Evolutionary conservation across 2,797 vertebrate species (phyloP).

Genomic region (Forpus xanthops): DNA sequence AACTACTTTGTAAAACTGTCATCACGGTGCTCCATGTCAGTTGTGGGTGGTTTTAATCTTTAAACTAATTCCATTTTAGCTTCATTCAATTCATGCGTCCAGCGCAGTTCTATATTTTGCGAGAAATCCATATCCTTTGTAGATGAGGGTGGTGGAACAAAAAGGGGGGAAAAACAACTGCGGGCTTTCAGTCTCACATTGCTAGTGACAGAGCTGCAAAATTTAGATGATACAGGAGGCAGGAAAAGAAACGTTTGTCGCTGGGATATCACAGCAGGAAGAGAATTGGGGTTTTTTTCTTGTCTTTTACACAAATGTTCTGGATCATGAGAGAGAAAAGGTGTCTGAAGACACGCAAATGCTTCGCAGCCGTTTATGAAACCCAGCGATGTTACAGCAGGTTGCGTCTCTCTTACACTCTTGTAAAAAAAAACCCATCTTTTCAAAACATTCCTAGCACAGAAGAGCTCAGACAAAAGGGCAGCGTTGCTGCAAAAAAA

Average conservation of each 20-base stretch:
- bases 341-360: conserved; percentile 3
- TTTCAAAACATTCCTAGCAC: conserved; percentile 23
- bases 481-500: not conserved
- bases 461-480: conserved; percentile 27
- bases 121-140: conserved; percentile 19
- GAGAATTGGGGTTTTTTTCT: not conserved
- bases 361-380: not conserved
- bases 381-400: not conserved
- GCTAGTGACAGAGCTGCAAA: not conserved
- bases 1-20: not conserved
- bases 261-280: conserved; percentile 30
- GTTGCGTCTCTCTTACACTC: not conserved
- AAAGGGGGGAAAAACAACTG: not conserved
- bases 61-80: conserved; percentile 28
- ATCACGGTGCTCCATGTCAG: not conserved
- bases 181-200: not conserved
- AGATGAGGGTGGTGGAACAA: conserved; percentile 6
- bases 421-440: not conserved
- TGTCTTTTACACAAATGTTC: not conserved
- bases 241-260: conserved; percentile 19
- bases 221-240: not conserved
- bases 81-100: not conserved
- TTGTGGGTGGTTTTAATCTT: not conserved
- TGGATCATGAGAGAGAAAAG: not conserved
- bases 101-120: not conserved